phyloP scores from a whole-genome alignment of 2,113 vertebrate genomes.

The Chrysochloris asiatica region DNA sequence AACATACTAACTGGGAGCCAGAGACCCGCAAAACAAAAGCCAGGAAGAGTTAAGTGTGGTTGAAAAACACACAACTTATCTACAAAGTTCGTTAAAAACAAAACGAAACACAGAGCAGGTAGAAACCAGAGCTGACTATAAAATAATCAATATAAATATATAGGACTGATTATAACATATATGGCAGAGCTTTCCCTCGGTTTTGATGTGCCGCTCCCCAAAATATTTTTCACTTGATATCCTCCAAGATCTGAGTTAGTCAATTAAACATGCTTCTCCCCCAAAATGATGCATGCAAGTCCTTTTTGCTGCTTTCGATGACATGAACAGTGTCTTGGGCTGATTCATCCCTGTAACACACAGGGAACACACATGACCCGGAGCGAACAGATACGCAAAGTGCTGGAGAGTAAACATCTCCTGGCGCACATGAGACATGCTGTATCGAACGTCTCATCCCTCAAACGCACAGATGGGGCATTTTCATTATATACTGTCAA shows the following conservation, averaged over 20 bases:
- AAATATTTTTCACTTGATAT: too few relatives aligned
- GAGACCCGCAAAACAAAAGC: slow-evolving; percentile 22
- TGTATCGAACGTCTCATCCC: too few relatives aligned
- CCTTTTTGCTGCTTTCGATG: background rate
- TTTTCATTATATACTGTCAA: too few relatives aligned
- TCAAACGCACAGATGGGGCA: too few relatives aligned
- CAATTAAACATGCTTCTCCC: background rate
- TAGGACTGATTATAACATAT: too few relatives aligned
- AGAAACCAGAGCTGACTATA: too few relatives aligned
- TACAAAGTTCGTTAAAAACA: too few relatives aligned
- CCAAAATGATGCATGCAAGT: background rate
- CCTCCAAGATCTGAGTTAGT: background rate
- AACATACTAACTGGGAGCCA: background rate
- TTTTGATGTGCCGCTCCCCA: background rate
- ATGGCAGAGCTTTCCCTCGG: background rate
- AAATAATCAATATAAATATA: too few relatives aligned
- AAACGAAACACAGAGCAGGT: too few relatives aligned
- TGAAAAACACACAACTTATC: background rate
- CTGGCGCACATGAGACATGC: rapidly evolving
- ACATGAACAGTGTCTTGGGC: background rate
- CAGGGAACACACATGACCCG: background rate
- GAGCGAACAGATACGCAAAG: background rate
- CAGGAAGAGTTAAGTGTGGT: background rate
- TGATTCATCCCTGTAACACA: background rate
- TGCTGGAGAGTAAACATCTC: background rate